Evolutionary conservation across 2,797 vertebrate species (phyloP).

Genomic region (Trachurus trachurus): DNA sequence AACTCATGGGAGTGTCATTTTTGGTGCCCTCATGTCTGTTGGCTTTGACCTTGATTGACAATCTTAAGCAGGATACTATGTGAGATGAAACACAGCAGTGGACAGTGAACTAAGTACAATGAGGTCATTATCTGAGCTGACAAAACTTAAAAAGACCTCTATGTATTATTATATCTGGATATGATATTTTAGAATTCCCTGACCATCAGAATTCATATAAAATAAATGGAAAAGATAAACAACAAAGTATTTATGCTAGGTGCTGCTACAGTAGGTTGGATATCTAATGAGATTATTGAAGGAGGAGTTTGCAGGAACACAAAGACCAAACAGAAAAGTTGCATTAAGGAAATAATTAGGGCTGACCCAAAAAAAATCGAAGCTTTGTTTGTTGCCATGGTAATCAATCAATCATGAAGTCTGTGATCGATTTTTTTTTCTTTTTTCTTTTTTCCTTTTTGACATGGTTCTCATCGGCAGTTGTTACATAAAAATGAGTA

Average conservation of each 20-base stretch:
- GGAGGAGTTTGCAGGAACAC: no score
- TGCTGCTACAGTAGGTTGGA: no score
- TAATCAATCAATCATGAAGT: no score
- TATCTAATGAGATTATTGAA: no score
- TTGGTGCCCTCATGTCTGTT: constrained; percentile 30
- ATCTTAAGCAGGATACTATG: constrained; percentile 14
- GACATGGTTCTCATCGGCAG: no score
- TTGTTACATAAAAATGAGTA: no score
- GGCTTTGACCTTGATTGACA: constrained; percentile 51
- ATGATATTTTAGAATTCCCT: neutral
- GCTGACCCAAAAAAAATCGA: no score
- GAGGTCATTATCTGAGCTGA: neutral
- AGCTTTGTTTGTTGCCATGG: no score
- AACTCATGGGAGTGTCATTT: constrained; percentile 64
- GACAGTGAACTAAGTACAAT: neutral
- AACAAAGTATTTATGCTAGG: neutral
- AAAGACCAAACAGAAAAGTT: no score
- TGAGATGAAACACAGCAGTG: constrained; percentile 24
- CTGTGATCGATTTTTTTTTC: no score
- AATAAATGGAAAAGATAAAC: neutral
- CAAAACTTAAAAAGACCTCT: neutral
- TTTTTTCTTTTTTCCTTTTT: no score
- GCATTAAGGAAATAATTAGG: no score
- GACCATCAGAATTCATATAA: neutral
- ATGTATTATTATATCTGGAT: constrained; percentile 1